Base-by-base conservation (phyloP, 2,888 invertebrate species). In the Neria commutata region DNA sequence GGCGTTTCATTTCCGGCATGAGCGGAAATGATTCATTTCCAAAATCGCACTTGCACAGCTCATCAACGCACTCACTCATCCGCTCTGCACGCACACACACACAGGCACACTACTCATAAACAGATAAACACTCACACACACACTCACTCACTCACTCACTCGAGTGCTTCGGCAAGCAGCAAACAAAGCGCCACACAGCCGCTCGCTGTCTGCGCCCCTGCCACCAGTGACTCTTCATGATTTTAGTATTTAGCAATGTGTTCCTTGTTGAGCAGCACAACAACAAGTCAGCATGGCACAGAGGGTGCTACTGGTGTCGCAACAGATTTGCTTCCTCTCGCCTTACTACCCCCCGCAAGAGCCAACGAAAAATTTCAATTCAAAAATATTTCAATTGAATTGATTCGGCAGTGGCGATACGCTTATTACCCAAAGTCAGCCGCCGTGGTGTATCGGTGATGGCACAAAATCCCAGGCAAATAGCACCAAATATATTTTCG, bases 371-470 rank as follows among this genome's bases (percentile, higher is more conserved):
- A 14, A 59, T 34, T 54, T 46, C 33, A 25, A 49, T 34, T 54
- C 62, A 70, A 67, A 54, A 59, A 58, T 61, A 68, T 69, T 72
- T 73, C 71, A 72, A 73, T 72, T 72, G 71, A 72, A 73, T 72
- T 72, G 74, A 73, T 72, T 73, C 73, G 72, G 74, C n/a, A n/a
- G n/a, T n/a, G n/a, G n/a, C n/a, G n/a, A n/a, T n/a, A n/a, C n/a
- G n/a, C n/a, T n/a, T n/a, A n/a, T n/a, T n/a, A n/a, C n/a, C n/a
- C n/a, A n/a, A n/a, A n/a, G n/a, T n/a, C n/a, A n/a, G n/a, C n/a
- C n/a, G n/a, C n/a, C n/a, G n/a, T n/a, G n/a, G n/a, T n/a, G n/a
- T n/a, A n/a, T n/a, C n/a, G n/a, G n/a, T n/a, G n/a, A n/a, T n/a
- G n/a, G n/a, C n/a, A n/a, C n/a, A n/a, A n/a, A n/a, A n/a, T n/a